These are phyloP conservation scores for Monopterus albus DNA, from an alignment of 2,113 vertebrate genomes.

Conservation along the genomic window DNA sequence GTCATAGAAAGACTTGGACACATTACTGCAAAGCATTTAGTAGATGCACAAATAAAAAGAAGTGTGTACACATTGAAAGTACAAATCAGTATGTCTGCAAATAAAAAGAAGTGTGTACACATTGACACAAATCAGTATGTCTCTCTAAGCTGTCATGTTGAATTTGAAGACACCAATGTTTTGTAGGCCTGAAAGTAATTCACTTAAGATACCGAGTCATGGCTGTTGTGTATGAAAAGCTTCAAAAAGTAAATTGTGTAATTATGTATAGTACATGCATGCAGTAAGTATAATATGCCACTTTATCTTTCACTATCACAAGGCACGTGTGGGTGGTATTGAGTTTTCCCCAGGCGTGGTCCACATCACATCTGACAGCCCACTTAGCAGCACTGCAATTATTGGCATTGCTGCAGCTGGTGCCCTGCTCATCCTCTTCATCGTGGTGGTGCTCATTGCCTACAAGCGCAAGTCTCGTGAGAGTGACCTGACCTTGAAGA, in stretches of 20 bases:
- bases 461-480: constrained; percentile 98
- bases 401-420: constrained; percentile 94
- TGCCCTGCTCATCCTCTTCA: constrained; percentile 94
- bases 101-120: constrained; percentile 49
- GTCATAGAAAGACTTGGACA: constrained; percentile 45
- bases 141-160: constrained; percentile 22
- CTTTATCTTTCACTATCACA: neutral
- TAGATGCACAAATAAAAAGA: constrained; percentile 43
- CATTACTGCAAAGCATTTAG: constrained; percentile 60
- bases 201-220: too few relatives aligned
- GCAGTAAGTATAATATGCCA: neutral
- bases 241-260: too few relatives aligned
- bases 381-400: constrained; percentile 95
- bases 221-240: too few relatives aligned
- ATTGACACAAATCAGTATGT: constrained; percentile 42
- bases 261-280: neutral
- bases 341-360: constrained; percentile 97
- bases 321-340: constrained; percentile 96
- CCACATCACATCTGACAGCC: constrained; percentile 96
- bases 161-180: neutral
- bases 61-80: constrained; percentile 27
- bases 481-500: constrained; percentile 96
- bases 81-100: constrained; percentile 55
- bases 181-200: constrained; percentile 7
- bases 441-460: constrained; percentile 95